Evolutionary conservation across 2,888 invertebrate species (phyloP), one percentile per base, ranked within the genome.

Genomic region (Drosophila hamatofila): DNA sequence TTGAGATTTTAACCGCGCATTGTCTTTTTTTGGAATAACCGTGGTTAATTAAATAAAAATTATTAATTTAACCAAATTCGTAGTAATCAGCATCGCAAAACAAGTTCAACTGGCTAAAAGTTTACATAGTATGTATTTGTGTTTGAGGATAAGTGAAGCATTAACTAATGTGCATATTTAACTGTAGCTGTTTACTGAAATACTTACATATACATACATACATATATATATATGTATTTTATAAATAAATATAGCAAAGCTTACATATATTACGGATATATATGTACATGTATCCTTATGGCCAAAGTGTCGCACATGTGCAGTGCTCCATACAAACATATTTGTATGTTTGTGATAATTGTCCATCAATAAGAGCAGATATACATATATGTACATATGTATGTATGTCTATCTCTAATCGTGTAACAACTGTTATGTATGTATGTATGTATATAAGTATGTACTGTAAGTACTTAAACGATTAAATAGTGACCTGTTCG

Each of bases 1-100:
- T 61, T 71, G 12, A 61, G 54, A 58, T 70, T 69, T 41, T 42
- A 48, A 48, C n/a, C 48, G 71, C 42, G 74, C 11, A 41, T 37
- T 57, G 64, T 63, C 44, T 30, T 30, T 54, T 33, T 41, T 35
- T 35, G 37, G 12, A 30, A 18, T 48, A 39, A 11, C 46, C 21
- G 52, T 59, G 21, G 37, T 42, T 41, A 51, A 55, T 41, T 39
- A 2, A 21, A 51, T 51, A 1, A 37, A 56, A 37, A 33, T 33
- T 7, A 49, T 49, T 33, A 8, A 48, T 30, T 30, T 49, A 14
- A 49, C 14, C 12, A 49, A 33, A 49, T 49, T 33, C 8, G 18
- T 18, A n/a, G 25, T 9, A 25, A n/a, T 27, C 46, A 4, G 5
- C 16, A 30, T 48, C 7, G 30, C 18, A 12, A 49, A 49, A 30